These are phyloP conservation scores for Apotomis turbidana DNA, from an alignment of 2,888 invertebrate species.

Conservation along the genomic window DNA sequence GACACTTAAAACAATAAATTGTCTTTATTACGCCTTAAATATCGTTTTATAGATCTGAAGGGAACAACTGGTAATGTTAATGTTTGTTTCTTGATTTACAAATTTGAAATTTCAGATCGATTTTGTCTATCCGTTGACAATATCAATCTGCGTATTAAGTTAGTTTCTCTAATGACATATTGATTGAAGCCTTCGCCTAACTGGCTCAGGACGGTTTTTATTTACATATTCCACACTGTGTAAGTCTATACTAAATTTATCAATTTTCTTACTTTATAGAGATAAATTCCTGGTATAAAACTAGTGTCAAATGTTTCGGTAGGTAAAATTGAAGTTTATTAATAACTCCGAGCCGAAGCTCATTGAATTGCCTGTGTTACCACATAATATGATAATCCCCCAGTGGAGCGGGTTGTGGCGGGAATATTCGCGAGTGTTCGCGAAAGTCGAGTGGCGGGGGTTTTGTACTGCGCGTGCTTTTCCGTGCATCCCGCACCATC, in stretches of 20 bases:
- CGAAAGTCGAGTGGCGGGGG: constrained; percentile 20
- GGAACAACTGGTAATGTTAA: constrained; percentile 26
- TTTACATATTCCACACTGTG: no score
- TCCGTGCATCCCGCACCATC: constrained; percentile 43
- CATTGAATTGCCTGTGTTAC: constrained; percentile 17
- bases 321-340: constrained; percentile 9
- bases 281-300: neutral
- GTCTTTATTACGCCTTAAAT: constrained; percentile 34
- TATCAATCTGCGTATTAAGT: no score
- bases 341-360: constrained; percentile 4
- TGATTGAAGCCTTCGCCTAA: no score
- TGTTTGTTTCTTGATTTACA: constrained; percentile 2
- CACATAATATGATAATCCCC: constrained; percentile 42
- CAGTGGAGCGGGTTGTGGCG: constrained; percentile 2
- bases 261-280: neutral
- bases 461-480: constrained; percentile 34
- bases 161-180: no score
- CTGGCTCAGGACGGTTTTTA: no score
- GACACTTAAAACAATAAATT: constrained; percentile 43
- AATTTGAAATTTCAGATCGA: no score
- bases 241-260: neutral
- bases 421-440: constrained; percentile 11
- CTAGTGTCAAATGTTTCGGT: neutral
- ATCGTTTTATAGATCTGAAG: constrained; percentile 38
- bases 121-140: no score